These are phyloP conservation scores for Melanaphis sacchari DNA, from an alignment of 1,140 invertebrate species.

Conservation along the genomic window DNA sequence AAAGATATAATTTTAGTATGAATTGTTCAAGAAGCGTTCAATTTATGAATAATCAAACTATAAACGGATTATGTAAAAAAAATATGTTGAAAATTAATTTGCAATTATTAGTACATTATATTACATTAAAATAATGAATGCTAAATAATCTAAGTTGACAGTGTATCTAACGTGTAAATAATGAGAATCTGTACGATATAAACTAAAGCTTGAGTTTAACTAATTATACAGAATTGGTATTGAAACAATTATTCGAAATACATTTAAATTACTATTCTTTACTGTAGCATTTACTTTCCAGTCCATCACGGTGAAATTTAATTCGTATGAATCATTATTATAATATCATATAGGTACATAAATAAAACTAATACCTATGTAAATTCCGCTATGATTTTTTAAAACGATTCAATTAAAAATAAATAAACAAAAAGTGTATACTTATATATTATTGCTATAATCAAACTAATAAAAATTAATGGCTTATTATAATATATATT, in stretches of 20 bases:
- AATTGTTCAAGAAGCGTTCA: neutral
- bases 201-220: neutral
- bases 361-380: too few species aligned
- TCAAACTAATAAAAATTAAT: too few species aligned
- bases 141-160: neutral
- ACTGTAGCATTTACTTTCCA: neutral
- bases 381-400: too few species aligned
- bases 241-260: neutral
- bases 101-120: neutral
- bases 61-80: neutral
- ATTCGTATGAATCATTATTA: too few species aligned
- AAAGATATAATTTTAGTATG: neutral
- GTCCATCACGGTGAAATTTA: neutral
- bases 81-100: neutral
- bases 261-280: neutral
- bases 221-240: neutral
- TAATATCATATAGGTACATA: too few species aligned
- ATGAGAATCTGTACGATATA: neutral
- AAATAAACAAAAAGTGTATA: too few species aligned
- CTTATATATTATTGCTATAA: too few species aligned
- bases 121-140: neutral
- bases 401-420: too few species aligned
- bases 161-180: neutral
- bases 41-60: slow-evolving; percentile 11
- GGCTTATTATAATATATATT: too few species aligned